These are phyloP conservation scores for Sclerodermus sp. DNA, from an alignment of 2,888 invertebrate species.

Conservation along the genomic window DNA sequence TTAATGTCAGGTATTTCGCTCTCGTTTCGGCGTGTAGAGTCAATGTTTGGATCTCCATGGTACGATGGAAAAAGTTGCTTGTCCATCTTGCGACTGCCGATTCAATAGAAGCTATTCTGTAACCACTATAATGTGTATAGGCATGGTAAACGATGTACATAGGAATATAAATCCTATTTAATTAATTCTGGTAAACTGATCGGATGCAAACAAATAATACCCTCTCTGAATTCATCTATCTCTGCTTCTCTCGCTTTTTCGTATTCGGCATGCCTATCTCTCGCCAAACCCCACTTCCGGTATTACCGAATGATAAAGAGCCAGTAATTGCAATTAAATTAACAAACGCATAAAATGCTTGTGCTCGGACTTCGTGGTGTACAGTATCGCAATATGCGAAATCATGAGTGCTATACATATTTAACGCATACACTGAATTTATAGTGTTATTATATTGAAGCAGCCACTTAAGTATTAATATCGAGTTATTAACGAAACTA, in stretches of 20 bases:
- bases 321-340: constrained; percentile 36
- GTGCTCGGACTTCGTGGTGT: background rate
- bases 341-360: constrained; percentile 29
- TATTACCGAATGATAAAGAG: constrained; percentile 35
- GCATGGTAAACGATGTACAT: constrained; percentile 2
- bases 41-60: too few relatives aligned
- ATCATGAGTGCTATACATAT: too few relatives aligned
- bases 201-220: constrained; percentile 31
- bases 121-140: background rate
- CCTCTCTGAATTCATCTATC: constrained; percentile 14
- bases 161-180: constrained; percentile 35
- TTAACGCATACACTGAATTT: too few relatives aligned
- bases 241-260: constrained; percentile 18
- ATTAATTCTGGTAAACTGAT: constrained; percentile 36
- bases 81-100: too few relatives aligned
- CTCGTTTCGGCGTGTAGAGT: too few relatives aligned
- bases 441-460: too few relatives aligned
- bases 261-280: constrained; percentile 6
- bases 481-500: too few relatives aligned
- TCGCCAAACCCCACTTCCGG: constrained; percentile 17
- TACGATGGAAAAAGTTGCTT: too few relatives aligned
- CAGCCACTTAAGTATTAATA: too few relatives aligned
- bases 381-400: too few relatives aligned
- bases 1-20: too few relatives aligned
- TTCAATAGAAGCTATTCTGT: too few relatives aligned